Conservation (phyloP, 2,888 invertebrate species). For the Hypolimnas misippus region DNA sequence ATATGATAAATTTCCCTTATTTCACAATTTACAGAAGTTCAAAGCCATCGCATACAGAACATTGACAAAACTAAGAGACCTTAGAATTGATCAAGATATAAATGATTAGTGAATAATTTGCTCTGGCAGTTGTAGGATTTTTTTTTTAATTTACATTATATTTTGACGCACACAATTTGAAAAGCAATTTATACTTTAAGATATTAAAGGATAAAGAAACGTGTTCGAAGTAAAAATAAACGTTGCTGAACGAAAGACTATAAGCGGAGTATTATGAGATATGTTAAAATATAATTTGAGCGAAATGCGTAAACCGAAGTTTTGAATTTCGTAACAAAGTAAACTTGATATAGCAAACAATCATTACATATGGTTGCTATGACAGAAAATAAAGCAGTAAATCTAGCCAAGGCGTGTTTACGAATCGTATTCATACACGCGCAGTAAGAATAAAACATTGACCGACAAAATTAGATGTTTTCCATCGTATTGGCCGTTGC, state of each 20-base stretch:
- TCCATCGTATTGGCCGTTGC: constrained; percentile 48
- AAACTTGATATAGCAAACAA: constrained; percentile 39
- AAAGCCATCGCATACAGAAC: too few species aligned
- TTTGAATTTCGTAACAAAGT: constrained; percentile 34
- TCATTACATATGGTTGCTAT: constrained; percentile 47
- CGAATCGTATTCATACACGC: constrained; percentile 45
- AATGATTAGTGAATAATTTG: too few species aligned
- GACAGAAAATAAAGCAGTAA: constrained; percentile 51
- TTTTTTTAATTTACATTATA: too few species aligned
- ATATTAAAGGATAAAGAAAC: not conserved
- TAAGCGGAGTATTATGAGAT: not conserved
- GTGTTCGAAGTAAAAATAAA: not conserved
- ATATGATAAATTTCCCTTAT: too few species aligned
- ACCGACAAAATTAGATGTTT: constrained; percentile 74
- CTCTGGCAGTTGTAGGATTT: too few species aligned
- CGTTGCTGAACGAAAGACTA: not conserved
- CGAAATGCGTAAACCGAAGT: not conserved
- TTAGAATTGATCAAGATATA: constrained; percentile 1
- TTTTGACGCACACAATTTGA: too few species aligned
- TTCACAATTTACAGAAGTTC: too few species aligned
- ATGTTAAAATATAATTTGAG: constrained; percentile 1
- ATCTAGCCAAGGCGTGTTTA: constrained; percentile 45
- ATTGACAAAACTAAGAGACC: not conserved
- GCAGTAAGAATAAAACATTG: constrained; percentile 50
- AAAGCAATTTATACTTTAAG: too few species aligned